phyloP scores from a whole-genome alignment of 2,888 invertebrate species.

The Syrista parreyssii region DNA sequence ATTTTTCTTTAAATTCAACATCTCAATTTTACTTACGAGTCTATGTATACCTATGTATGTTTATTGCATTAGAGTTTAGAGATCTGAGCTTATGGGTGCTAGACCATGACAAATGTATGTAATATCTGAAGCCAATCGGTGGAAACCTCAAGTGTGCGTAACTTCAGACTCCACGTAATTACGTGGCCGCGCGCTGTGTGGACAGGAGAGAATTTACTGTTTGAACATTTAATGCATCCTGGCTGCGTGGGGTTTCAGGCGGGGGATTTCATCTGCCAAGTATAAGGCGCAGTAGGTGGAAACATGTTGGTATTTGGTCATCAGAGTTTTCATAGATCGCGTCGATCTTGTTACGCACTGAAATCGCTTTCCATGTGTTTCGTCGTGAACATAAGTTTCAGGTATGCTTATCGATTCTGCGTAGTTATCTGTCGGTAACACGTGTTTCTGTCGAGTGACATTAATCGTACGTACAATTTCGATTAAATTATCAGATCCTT shows the following conservation, averaged over 20 bases:
- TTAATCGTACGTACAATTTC: no score
- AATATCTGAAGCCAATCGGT: constrained; percentile 1
- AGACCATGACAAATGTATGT: neutral
- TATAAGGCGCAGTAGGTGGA: neutral
- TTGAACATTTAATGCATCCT: neutral
- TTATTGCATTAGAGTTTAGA: neutral
- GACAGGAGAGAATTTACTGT: neutral
- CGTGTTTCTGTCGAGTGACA: no score
- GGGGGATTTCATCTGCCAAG: neutral
- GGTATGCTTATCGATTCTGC: neutral
- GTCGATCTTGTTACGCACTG: neutral
- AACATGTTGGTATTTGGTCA: neutral
- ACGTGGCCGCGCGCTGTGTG: neutral
- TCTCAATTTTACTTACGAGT: neutral
- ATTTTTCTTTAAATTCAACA: neutral
- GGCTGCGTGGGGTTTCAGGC: neutral
- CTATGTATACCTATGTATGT: neutral
- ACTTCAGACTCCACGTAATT: neutral
- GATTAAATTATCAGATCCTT: neutral
- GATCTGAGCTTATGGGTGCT: neutral
- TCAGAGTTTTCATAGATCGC: neutral
- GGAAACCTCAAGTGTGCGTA: neutral
- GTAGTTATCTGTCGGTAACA: neutral
- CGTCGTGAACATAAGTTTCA: neutral
- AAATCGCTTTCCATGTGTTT: neutral